Evolutionary conservation across 2,797 vertebrate genomes (phyloP).

Genomic region (Crax fasciolata): DNA sequence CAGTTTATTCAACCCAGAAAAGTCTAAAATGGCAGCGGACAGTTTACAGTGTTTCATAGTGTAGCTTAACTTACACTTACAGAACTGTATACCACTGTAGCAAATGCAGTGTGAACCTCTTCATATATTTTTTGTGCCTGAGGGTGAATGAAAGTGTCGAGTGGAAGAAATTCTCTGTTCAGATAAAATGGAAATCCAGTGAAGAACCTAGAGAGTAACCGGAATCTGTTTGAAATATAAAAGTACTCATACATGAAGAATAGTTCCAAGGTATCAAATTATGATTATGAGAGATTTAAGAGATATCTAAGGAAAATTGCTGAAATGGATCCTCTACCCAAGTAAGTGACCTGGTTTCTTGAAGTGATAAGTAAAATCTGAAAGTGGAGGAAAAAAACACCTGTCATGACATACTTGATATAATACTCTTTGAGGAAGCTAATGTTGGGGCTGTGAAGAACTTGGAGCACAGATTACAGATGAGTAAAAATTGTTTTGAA

Average conservation of each 20-base stretch:
- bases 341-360: not conserved
- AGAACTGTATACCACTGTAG: not conserved
- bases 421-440: not conserved
- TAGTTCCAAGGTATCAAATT: fast-evolving
- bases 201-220: fast-evolving
- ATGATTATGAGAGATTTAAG: not conserved
- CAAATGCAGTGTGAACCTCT: not conserved
- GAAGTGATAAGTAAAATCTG: not conserved
- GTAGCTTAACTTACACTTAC: not conserved
- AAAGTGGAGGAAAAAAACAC: not conserved
- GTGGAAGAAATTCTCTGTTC: not conserved
- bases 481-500: not conserved
- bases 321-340: not conserved
- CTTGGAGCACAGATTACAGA: fast-evolving
- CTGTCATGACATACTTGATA: not conserved
- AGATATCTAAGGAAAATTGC: not conserved
- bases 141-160: not conserved
- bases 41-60: not conserved
- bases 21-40: not conserved
- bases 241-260: not conserved
- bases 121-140: not conserved
- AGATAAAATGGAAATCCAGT: fast-evolving
- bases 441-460: fast-evolving
- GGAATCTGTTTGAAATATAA: fast-evolving
- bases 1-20: fast-evolving